Conservation (phyloP, 2,113 vertebrate species). For the Hippocampus abdominalis region DNA sequence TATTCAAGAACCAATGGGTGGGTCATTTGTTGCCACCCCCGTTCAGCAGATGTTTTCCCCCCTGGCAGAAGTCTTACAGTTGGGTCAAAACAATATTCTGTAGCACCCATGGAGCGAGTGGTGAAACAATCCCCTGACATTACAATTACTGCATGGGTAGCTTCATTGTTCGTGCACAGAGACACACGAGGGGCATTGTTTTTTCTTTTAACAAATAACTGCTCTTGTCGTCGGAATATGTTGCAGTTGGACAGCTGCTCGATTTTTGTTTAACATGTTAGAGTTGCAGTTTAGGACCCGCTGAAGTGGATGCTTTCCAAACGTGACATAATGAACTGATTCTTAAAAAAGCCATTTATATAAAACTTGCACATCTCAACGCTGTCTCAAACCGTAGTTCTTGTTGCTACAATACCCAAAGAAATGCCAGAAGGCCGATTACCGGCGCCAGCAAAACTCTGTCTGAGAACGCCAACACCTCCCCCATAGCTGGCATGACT, state of each 20-base stretch:
- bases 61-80: conserved; percentile 16
- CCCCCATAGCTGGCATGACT: conserved; percentile 18
- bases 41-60: conserved; percentile 31
- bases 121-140: neutral
- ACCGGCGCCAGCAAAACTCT: conserved; percentile 26
- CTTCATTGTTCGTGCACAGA: conserved; percentile 18
- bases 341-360: neutral
- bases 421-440: neutral
- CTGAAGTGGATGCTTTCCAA: neutral
- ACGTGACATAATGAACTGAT: neutral
- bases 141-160: conserved; percentile 6
- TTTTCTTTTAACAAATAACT: neutral
- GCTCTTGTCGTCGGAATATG: conserved; percentile 9
- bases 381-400: neutral
- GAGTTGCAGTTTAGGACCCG: neutral
- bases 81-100: conserved; percentile 14
- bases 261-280: neutral
- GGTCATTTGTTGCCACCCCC: neutral
- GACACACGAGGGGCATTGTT: neutral
- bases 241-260: conserved; percentile 7
- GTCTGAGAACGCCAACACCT: conserved; percentile 34
- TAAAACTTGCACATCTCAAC: neutral
- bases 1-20: too few relatives aligned
- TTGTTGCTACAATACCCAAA: neutral
- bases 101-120: conserved; percentile 3